Evolutionary conservation across 2,113 vertebrate genomes (phyloP), one percentile per base, ranked within the genome.

Genomic region (Nematolebias whitei): DNA sequence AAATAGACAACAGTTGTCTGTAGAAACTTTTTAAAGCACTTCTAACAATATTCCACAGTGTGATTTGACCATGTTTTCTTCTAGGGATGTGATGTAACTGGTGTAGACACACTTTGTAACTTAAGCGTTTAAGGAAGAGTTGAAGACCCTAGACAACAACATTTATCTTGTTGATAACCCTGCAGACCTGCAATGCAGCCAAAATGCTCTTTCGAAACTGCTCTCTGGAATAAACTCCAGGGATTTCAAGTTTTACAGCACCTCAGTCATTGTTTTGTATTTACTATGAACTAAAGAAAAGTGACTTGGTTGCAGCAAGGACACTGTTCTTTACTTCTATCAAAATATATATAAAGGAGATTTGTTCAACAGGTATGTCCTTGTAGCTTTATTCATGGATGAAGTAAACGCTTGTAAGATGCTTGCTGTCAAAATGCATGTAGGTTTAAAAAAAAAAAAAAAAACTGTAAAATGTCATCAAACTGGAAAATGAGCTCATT

Each of bases 101-200:
- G 47, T 72, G 58, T 63, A 56, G 29, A 84, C 57, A 48, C 74
- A 82, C 68, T 85, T 80, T 80, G 71, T 43, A 48, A 60, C 61
- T 74, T 16, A 68, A 55, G 55, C 49, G 45, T 79, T 70, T 68
- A 55, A 76, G 71, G 32, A 77, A 60, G 32, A 71, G 76, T 78
- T 74, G 68, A 80, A 66, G 65, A 82, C 51, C 70, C 32, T 6
- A 62, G 68, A 84, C 83, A 85, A 78, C 68, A 82, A 59, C 76
- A 83, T 76, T 76, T 83, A 71, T 78, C 70, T 79, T 60, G 50
- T 16, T 49, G 70, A 75, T 74, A 80, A 87, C 62, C 68, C 57
- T 20, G 24, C 48, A 62, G 66, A 51, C 61, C 66, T 54, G 3
- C 56, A 40, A 44, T 23, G 14, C 49, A 71, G 56, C 62, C 51